These are phyloP conservation scores for Matsumurasca onukii DNA, from an alignment of 1,140 invertebrate genomes.

Conservation along the genomic window DNA sequence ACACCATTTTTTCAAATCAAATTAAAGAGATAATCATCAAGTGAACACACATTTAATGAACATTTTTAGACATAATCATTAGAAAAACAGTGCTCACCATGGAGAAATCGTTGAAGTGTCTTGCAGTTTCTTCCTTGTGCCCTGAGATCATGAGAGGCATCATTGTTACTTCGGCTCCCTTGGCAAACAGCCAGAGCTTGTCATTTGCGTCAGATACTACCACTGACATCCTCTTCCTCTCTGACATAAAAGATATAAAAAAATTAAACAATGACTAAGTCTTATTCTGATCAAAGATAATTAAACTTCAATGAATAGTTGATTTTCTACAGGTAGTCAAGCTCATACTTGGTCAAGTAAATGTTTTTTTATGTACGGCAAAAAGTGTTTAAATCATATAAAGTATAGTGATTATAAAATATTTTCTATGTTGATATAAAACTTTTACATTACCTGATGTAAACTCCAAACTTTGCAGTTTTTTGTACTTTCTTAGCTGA, in stretches of 20 bases:
- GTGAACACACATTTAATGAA: too few relatives aligned
- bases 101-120: conserved; percentile 59
- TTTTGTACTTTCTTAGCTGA: conserved; percentile 41
- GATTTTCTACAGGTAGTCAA: background rate
- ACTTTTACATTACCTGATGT: conserved; percentile 59
- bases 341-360: conserved; percentile 3
- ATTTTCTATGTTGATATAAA: too few relatives aligned
- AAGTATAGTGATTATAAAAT: too few relatives aligned
- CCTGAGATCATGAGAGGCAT: conserved; percentile 58
- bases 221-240: conserved; percentile 67
- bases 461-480: conserved; percentile 59
- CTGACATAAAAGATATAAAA: conserved; percentile 45
- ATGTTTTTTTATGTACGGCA: conserved; percentile 22
- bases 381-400: too few relatives aligned
- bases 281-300: too few relatives aligned
- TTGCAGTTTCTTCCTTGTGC: conserved; percentile 46
- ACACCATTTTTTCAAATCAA: too few relatives aligned
- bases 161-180: conserved; percentile 79
- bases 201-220: conserved; percentile 54
- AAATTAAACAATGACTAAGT: conserved; percentile 11
- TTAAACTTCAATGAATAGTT: too few relatives aligned
- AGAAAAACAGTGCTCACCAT: conserved; percentile 53
- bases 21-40: too few relatives aligned
- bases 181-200: conserved; percentile 70
- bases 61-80: too few relatives aligned